Base-by-base conservation (phyloP, 2,113 vertebrate genomes). In the Thamnophis sirtalis region DNA sequence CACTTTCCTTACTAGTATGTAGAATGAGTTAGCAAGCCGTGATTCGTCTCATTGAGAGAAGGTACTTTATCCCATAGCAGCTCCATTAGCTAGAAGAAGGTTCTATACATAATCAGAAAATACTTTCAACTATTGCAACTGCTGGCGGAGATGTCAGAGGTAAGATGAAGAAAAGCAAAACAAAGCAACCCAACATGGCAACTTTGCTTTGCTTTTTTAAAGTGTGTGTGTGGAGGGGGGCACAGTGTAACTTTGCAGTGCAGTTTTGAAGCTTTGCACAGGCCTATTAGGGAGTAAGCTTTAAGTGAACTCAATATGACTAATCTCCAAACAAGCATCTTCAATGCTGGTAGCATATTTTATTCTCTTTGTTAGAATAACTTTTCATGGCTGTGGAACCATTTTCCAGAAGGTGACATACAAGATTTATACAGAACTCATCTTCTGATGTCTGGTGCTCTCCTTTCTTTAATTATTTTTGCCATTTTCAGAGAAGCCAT, bases 391-490 rank as follows among this genome's bases (percentile, higher is more conserved):
- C 48, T 86, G 55, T 84, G 60, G 56, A 89, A 0, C 1, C 89
- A 53, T 93, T 91, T 43, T 0, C 0, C 19, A 86, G 11, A 3
- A 88, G 56, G 43, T 0, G 87, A 48, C 51, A 68, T 73, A 38
- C 50, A 33, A 88, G 28, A 90, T 91, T 90, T 93, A 80, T 87
- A 24, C 80, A 11, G 43, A 90, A 80, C 10, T 89, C 0, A 6
- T 80, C 17, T 4, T 38, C 91, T 91, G 55, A 26, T 9, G 68
- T 60, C 55, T 17, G 17, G 91, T 80, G 89, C n/a, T 89, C 92
- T 95, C 89, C 15, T 2, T 28, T 55, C 7, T 87, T 50, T 90
- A 91, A 68, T 73, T 28, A 26, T 94, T 94, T 10, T 55, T 84
- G 58, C 7, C 0, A 0, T 22, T 90, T 93, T 24, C 28, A 90